These are phyloP conservation scores for Gorsachius goisagi DNA, from an alignment of 2,113 vertebrate species.

Conservation along the genomic window DNA sequence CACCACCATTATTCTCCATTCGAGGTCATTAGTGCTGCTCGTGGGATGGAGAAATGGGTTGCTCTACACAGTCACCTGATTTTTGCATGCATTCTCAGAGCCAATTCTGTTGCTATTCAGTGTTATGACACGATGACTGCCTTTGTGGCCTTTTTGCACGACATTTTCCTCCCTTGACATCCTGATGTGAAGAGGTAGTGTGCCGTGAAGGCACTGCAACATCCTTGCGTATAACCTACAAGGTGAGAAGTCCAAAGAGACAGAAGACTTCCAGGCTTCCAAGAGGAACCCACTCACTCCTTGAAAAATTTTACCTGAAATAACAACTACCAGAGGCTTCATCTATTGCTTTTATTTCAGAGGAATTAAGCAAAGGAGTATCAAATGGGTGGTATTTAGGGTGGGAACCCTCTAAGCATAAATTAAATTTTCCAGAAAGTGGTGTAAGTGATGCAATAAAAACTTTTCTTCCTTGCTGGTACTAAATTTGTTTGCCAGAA, in stretches of 20 bases:
- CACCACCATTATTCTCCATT: background rate
- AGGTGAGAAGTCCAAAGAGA: background rate
- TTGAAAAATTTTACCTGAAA: background rate
- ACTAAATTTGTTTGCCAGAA: background rate
- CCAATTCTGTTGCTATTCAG: fast-evolving
- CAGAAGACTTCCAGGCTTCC: background rate
- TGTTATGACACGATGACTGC: too few species aligned
- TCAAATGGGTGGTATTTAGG: background rate
- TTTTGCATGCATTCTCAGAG: background rate
- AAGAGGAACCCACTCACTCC: background rate
- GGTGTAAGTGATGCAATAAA: background rate
- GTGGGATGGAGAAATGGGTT: background rate
- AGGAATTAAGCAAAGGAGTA: background rate
- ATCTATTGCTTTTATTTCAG: background rate
- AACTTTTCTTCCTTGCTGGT: background rate
- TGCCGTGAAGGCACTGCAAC: background rate
- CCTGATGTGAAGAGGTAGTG: fast-evolving
- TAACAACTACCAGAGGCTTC: background rate
- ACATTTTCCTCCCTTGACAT: fast-evolving
- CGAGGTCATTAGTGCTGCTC: background rate
- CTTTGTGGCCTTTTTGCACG: background rate
- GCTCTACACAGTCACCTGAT: fast-evolving
- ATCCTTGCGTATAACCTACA: background rate
- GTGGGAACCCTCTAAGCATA: background rate
- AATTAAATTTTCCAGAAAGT: background rate